Evolutionary conservation across 1,140 invertebrate species (phyloP), one percentile per base, ranked within the genome.

Genomic region (Drosophila azteca): DNA sequence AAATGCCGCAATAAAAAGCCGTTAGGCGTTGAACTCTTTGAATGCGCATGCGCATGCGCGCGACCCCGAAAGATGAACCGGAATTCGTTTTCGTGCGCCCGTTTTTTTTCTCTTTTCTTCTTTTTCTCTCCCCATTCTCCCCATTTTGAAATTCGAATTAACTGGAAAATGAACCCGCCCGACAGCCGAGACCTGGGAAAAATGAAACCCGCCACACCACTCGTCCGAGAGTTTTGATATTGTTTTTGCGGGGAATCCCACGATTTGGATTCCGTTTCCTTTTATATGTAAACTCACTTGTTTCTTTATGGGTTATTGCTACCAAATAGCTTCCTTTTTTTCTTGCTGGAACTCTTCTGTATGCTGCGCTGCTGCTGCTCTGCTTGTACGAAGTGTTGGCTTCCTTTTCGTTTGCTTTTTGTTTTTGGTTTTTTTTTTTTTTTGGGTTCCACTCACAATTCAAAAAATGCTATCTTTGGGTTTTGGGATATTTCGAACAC

Each of bases 11-110:
- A 77, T 65, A 41, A 53, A 60, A 11, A 6, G 44, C 72, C 72
- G 72, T 75, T 76, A 76, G 61, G 51, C 24, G 17, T 20, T 84
- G 81, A 85, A 81, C 81, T 77, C 26, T 51, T 55, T 49, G 50
- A 44, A 72, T 31, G 31, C 20, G 15, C 35, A 22, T 73, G 41
- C 72, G 74, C 70, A 74, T 69, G 79, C 70, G 77, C 17, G 15
- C 77, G 78, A 68, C 70, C 55, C 68, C 55, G 55, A 59, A 59
- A 71, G 64, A 60, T 61, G 52, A 80, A 80, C 71, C 71, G 77
- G 60, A 77, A 79, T 76, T 76, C 44, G 50, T 41, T 63, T 41
- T 54, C 35, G 51, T 73, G 45, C 49, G 31, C 9, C 50, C 57
- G 68, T 77, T 68, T 58, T 24, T 24, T 2, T 24, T 0, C 3